These are phyloP conservation scores for Ophioninae sp. DNA, from an alignment of 2,888 invertebrate genomes.

Conservation along the genomic window DNA sequence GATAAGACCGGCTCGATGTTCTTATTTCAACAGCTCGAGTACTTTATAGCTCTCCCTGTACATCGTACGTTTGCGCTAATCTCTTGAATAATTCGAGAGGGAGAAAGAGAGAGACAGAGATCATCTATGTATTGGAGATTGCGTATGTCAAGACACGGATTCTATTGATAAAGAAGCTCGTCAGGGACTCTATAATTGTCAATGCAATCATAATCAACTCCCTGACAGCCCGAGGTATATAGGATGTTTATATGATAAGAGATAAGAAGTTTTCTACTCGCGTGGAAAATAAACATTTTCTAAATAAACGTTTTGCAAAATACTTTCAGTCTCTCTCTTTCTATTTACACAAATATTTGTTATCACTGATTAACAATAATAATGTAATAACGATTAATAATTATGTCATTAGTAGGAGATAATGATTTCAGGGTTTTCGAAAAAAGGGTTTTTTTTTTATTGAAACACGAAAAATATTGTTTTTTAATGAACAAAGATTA, in stretches of 20 bases:
- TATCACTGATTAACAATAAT: too few species aligned
- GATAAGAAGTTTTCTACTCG: background rate
- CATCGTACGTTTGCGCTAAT: constrained; percentile 38
- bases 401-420: too few species aligned
- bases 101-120: constrained; percentile 16
- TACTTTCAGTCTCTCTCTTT: too few species aligned
- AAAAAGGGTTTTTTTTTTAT: too few species aligned
- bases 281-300: background rate
- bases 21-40: constrained; percentile 12
- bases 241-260: background rate
- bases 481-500: too few species aligned
- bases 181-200: constrained; percentile 38
- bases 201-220: constrained; percentile 25
- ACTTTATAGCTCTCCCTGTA: constrained; percentile 1
- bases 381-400: too few species aligned
- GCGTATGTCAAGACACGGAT: constrained; percentile 14
- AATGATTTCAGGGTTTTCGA: too few species aligned
- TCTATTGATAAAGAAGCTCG: constrained; percentile 31
- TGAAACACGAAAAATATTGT: too few species aligned
- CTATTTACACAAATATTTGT: too few species aligned
- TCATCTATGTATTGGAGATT: constrained; percentile 13
- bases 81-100: constrained; percentile 32
- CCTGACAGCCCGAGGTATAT: constrained; percentile 1
- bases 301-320: background rate
- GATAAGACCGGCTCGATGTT: constrained; percentile 35